Base-by-base conservation (phyloP, 2,888 invertebrate genomes). In the Apomyelois bistriatella region DNA sequence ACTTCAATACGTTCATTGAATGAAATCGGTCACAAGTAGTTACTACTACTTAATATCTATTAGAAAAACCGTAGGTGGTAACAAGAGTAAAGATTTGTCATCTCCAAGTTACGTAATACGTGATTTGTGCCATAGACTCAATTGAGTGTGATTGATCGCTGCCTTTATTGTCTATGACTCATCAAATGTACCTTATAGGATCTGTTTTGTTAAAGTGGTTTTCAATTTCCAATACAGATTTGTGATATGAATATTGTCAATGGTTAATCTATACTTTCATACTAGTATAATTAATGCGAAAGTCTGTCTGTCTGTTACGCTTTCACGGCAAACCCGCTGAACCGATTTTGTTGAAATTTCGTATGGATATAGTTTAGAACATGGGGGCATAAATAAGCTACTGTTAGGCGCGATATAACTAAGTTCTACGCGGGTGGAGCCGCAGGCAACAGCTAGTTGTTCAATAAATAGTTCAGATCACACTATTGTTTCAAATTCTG, bases 81-180 rank as follows among this genome's bases (percentile, higher is more conserved):
- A 59, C 57, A 58, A 55, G 62, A 60, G 65, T 66, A 66, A 62
- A 67, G 68, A 74, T 74, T 76, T 76, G 77, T 77, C 79, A 76
- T 76, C 70, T 64, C 59, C 58, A 64, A 69, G 70, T 83, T 82
- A 76, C 82, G 79, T 70, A 79, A 80, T 62, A 55, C 48, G 53
- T 64, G 66, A 71, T 72, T 67, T 61, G 61, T 56, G 65, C 58
- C 64, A 64, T 64, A 63, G 66, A 58, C 60, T 65, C 72, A 85
- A 85, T 85, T 85, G 84, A 74, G 64, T 66, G 72, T 79, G 85
- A 86, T 85, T 82, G 86, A 86, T 86, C 78, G 65, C 72, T 66
- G 66, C 57, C 68, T 72, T 70, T 66, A 72, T 73, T 74, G 77
- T 68, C 72, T 64, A 63, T 82, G 84, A 84, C 64, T 84, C 83